Base-by-base conservation (phyloP, 2,113 vertebrate genomes). In the Nothobranchius kuhntae region DNA sequence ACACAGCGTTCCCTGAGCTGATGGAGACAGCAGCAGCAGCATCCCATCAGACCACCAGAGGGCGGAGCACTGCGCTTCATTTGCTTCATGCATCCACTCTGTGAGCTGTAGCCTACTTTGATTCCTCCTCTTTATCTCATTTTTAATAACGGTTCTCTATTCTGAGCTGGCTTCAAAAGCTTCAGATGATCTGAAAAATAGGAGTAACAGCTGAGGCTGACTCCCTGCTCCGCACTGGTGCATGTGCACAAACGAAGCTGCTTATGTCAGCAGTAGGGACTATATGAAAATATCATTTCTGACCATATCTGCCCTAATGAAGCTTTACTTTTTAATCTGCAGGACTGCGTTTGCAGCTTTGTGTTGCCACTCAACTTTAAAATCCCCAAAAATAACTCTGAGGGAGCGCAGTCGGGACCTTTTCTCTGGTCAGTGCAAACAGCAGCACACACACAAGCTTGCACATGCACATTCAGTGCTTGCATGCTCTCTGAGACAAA, bases 1-100 rank as follows among this genome's bases (percentile, higher is more conserved):
- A 87, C 89, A 91, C 86, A 35, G 10, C 70, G 53, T 86, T 86
- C 85, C 78, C 75, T 65, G 79, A 78, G 79, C 66, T 50, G 75
- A 64, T 56, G 67, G 54, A 77, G 73, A 36, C 62, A 63, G 24
- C 45, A 40, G 61, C 24, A 73, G 54, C 60, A 40, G 24, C 57
- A 46, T 2, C 79, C 7, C 57, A 1, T 35, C 9, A 0, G 45
- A 11, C 89, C 91, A 84, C 72, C 87, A 92, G 90, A 74, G 87
- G 81, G 81, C 77, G 74, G 63, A 73, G 65, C 53, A 12, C 0
- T 2, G 71, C 38, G 21, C 70, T 55, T 24, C 73, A 80, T 81
- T 36, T 61, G 15, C 70, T 10, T 26, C 26, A 52, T 26, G 61
- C 61, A 35, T 55, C 73, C 53, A 81, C 78, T 86, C 63, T 81